Evolutionary conservation across 1,140 invertebrate genomes (phyloP), one percentile per base, ranked within the genome.

Genomic region (Drosophila nannoptera): DNA sequence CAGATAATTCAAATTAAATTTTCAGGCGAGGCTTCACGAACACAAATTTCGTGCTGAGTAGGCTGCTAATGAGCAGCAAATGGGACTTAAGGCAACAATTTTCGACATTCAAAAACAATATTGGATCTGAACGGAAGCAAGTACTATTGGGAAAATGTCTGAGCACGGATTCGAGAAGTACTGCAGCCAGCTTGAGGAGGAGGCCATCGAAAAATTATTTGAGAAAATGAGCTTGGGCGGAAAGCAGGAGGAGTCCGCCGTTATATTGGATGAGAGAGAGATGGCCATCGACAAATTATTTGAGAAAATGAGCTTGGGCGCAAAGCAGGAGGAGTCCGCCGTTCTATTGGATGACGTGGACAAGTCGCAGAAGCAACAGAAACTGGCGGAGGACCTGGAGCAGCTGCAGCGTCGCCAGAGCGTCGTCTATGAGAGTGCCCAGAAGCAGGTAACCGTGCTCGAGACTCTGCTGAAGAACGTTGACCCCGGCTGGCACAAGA

Each of bases 1-100:
- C 14, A 14, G 7, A 59, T 14, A 67, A 45, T 63, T 49, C 38
- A 69, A 77, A 77, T 73, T 43, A 59, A 58, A 78, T 73, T 65
- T 53, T 50, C 46, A 65, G 46, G 14, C 69, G 64, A 62, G 36
- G n/a, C 16, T 16, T 8, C 40, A 49, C 40, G 3, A 22, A 42
- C 50, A 54, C 29, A 48, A 40, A 40, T 16, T 31, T 33, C 16
- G 11, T 36, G 46, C 35, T 0, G 7, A 78, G 77, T 59, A 80
- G 68, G 72, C 77, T 46, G 33, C 36, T 61, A 61, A 68, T 75
- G 72, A 62, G 40, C 36, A 40, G 71, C 54, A 35, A 60, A 60
- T 35, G 31, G 8, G 38, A 4, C 2, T 46, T 54, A 38, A 11
- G n/a, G 2, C 14, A n/a, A 9, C 33, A 60, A 16, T 11, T 4